Conservation (phyloP, 2,797 vertebrate genomes). For the Pseudomugil gertrudae region DNA sequence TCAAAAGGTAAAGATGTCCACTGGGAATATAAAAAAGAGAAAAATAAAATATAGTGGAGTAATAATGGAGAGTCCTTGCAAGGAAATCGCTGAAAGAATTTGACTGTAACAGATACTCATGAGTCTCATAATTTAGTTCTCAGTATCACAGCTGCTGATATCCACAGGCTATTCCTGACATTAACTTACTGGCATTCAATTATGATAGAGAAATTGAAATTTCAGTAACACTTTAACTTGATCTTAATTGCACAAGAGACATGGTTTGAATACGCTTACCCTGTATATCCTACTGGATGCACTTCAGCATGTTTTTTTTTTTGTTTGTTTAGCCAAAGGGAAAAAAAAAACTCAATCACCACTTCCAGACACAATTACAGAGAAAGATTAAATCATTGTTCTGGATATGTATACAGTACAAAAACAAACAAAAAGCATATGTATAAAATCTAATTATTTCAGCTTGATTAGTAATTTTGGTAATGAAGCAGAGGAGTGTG, state of each 20-base stretch:
- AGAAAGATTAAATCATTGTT: no score
- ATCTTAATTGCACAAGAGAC: slow-evolving; percentile 22
- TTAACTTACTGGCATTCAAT: slow-evolving; percentile 38
- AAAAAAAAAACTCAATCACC: no score
- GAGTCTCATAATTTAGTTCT: slow-evolving; percentile 19
- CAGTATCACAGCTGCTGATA: slow-evolving; percentile 25
- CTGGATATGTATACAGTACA: no score
- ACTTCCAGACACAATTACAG: no score
- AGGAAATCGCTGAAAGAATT: slow-evolving; percentile 11
- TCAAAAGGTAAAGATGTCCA: neutral
- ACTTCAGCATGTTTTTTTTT: neutral
- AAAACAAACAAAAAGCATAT: no score
- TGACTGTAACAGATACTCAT: slow-evolving; percentile 2
- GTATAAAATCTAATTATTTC: no score
- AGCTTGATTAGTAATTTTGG: no score
- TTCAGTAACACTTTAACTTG: slow-evolving; percentile 18
- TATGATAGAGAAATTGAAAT: slow-evolving; percentile 39
- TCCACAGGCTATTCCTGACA: slow-evolving; percentile 50
- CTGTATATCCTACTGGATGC: neutral
- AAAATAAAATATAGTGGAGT: no score
- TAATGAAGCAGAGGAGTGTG: no score
- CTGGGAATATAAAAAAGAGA: neutral
- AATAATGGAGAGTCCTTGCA: neutral
- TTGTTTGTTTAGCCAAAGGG: no score
- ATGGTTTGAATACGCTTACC: slow-evolving; percentile 30